Percentiles rank a stretch among this genome's conserved stretches.
Evolutionary conservation across 2,888 invertebrate genomes (phyloP).

Genomic region (Beris morrisii): DNA sequence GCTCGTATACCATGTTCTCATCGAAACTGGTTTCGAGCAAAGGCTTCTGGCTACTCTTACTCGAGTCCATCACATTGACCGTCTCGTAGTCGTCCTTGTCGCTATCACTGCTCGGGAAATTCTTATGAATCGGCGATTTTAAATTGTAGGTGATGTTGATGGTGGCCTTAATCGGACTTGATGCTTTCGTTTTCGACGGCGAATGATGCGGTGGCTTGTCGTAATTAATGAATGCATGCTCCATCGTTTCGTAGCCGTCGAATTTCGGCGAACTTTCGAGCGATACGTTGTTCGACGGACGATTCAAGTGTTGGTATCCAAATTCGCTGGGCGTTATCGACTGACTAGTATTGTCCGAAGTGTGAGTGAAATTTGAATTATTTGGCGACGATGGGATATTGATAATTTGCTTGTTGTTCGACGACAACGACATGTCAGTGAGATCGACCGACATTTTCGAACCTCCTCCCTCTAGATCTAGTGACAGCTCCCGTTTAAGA

Average conservation of each 20-base stretch:
- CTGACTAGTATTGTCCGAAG: slow-evolving; percentile 56
- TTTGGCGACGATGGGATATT: slow-evolving; percentile 51
- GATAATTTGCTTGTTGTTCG: slow-evolving; percentile 39
- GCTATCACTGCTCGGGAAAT: slow-evolving; percentile 52
- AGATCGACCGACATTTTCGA: slow-evolving; percentile 45
- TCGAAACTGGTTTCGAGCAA: slow-evolving; percentile 64
- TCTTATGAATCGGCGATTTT: slow-evolving; percentile 61
- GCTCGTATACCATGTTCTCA: slow-evolving; percentile 65
- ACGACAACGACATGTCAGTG: slow-evolving; percentile 39
- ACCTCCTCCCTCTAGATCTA: slow-evolving; percentile 49
- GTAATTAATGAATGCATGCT: slow-evolving; percentile 43
- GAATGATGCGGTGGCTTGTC: slow-evolving; percentile 37
- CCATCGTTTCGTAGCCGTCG: slow-evolving; percentile 47
- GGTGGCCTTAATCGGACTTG: slow-evolving; percentile 68
- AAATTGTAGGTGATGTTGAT: slow-evolving; percentile 69
- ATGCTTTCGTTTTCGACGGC: slow-evolving; percentile 48
- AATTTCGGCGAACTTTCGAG: slow-evolving; percentile 54
- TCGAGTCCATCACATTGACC: slow-evolving; percentile 27
- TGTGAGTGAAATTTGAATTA: slow-evolving; percentile 50
- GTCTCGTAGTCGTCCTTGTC: slow-evolving; percentile 55
- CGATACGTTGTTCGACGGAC: slow-evolving; percentile 54
- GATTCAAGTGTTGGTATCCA: slow-evolving; percentile 55
- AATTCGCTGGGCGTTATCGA: slow-evolving; percentile 57
- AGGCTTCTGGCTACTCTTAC: slow-evolving; percentile 43
- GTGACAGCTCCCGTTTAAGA: slow-evolving; percentile 53